Evolutionary conservation across 2,888 invertebrate genomes (phyloP), one percentile per base, ranked within the genome.

Genomic region (Eugnorisma glareosa): DNA sequence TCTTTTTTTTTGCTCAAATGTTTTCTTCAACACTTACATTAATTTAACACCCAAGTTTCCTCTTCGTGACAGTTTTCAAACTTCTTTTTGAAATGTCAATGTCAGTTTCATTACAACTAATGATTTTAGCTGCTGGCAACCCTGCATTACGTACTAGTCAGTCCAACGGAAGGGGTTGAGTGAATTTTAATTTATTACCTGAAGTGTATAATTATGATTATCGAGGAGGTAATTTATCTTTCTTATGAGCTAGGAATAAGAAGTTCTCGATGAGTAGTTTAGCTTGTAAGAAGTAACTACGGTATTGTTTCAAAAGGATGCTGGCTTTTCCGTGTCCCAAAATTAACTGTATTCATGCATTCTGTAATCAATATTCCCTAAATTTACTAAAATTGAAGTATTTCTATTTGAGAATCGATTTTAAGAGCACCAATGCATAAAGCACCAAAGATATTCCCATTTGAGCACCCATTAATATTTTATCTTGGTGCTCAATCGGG

Each of bases 131-230:
- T 35, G 15, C 1, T 51, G 66, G 75, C 78, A 78, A 51, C 78
- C 78, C 82, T 78, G 48, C 11, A 75, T 81, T 82, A 79, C 51
- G 75, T 75, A 75, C 79, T 84, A 79, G 75, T 76, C 67, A 64
- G 48, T 72, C 54, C 69, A 73, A 71, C 66, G 69, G 77, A 79
- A 83, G 67, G 77, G 72, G 63, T 72, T 77, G 81, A 86, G 85
- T 85, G 76, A 86, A 83, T 87, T 81, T 86, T 86, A 83, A 87
- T 88, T 83, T 87, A 88, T 82, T 72, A 75, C 71, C 67, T 67
- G 66, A 73, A 73, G 72, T 75, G 74, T 86, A 69, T 86, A 86
- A 83, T 86, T 84, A 82, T 78, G 73, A 64, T 82, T 67, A 73
- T 76, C 81, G 61, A 59, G 51, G 43, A 73, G 59, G 72, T 74